A percentile compares a stretch with the other conserved stretches of the same genome.
These are phyloP conservation scores for Phaethornis superciliosus DNA, from an alignment of 2,113 vertebrate species.

Conservation along the genomic window DNA sequence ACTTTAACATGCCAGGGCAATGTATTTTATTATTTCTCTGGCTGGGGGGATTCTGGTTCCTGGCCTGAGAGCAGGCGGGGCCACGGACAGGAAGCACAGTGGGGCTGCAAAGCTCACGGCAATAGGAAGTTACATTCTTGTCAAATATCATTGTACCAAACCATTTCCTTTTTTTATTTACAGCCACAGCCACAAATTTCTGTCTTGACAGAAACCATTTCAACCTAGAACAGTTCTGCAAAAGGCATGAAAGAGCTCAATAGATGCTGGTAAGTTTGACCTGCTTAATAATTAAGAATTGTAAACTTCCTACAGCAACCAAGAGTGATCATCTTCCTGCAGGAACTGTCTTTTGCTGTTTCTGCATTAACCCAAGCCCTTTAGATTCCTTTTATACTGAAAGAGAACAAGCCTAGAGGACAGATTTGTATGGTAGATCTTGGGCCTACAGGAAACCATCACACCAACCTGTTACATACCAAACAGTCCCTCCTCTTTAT, in stretches of 20 bases:
- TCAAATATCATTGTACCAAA: slow-evolving; percentile 41
- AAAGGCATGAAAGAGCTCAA: neutral
- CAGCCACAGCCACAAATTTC: neutral
- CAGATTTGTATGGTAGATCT: neutral
- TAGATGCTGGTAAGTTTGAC: neutral
- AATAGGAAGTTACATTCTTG: slow-evolving; percentile 48
- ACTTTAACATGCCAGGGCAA: neutral
- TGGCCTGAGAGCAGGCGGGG: neutral
- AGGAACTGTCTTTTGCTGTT: neutral
- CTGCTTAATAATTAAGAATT: neutral
- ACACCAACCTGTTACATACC: neutral
- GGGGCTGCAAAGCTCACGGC: neutral
- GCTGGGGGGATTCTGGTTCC: neutral
- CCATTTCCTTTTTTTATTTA: slow-evolving; percentile 54
- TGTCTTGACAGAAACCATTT: slow-evolving; percentile 6
- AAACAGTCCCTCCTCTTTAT: neutral
- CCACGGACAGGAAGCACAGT: neutral
- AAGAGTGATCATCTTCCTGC: slow-evolving; percentile 16
- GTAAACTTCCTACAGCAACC: slow-evolving; percentile 25
- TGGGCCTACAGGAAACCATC: neutral
- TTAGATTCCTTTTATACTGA: neutral
- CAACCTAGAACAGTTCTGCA: neutral
- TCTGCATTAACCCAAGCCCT: neutral
- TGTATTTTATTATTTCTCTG: neutral
- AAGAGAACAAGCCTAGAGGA: neutral